Evolutionary conservation across 2,888 invertebrate genomes (phyloP), one percentile per base, ranked within the genome.

Genomic region (Pseudoips prasinana): DNA sequence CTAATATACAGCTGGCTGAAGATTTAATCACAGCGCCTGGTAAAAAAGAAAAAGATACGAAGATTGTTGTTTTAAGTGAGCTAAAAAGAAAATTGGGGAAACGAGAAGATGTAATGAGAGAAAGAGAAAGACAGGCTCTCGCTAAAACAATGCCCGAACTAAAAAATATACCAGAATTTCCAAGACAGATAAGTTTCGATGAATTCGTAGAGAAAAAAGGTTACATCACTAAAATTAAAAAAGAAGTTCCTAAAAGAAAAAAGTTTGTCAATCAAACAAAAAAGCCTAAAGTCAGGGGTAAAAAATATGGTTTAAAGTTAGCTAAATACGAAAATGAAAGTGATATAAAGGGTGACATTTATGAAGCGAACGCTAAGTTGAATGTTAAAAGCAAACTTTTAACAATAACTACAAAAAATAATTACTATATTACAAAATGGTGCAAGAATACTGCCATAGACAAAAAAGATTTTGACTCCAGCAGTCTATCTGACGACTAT

Each of bases 91-190:
- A 85, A 47, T 47, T 89, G 46, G 83, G 86, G 22, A 84, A 82
- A 47, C 58, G 89, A 46, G 89, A 89, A 30, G 89, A 89, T 29
- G 36, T 81, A 1, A 89, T 89, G 89, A 63, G 88, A 1, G 88
- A 86, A 40, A 69, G 89, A 36, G 89, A 89, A 43, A 76, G 85
- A 14, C 84, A 80, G 48, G 89, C 89, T 7, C 48, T 89, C 7
- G 74, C 62, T 1, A 88, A 86, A 64, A 87, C 88, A 0, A 89
- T 89, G 89, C 89, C 89, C 0, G 74, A 81, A 7, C 34, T 81
- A 1, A 78, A 78, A 47, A 52, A 66, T 8, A 33, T 84, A 7
- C 89, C 89, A 0, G 87, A 89, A 26, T 89, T 89, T 24, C 87
- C 88, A 0, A 68, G 87, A 23, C 89, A 89, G 36, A 88, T 87